A percentile compares a stretch with the other conserved stretches of the same genome.
Conservation (phyloP, 2,797 vertebrate species). For the Lutjanus campechanus region DNA sequence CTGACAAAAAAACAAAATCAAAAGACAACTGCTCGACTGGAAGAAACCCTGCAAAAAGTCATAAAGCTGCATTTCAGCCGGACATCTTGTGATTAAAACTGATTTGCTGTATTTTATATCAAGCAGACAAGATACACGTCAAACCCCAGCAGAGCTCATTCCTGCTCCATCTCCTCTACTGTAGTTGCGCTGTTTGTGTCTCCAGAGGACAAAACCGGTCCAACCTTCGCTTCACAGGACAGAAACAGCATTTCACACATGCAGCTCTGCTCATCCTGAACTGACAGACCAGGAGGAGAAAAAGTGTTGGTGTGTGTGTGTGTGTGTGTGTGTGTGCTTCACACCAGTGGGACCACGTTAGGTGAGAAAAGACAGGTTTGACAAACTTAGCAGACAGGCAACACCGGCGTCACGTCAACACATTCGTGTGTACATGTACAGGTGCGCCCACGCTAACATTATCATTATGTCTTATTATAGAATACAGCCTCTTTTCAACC, state of each 20-base stretch:
- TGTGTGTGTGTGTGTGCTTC: not conserved
- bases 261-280: not conserved
- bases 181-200: conserved; percentile 17
- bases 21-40: too few relatives aligned
- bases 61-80: not conserved
- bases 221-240: conserved; percentile 40
- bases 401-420: not conserved
- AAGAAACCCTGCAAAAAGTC: not conserved
- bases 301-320: conserved; percentile 7
- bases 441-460: not conserved
- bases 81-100: not conserved
- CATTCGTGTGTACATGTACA: not conserved
- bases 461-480: not conserved
- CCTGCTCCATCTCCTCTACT: conserved; percentile 2
- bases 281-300: not conserved
- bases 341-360: not conserved
- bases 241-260: conserved; percentile 61
- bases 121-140: conserved; percentile 1
- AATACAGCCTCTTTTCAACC: conserved; percentile 2
- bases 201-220: conserved; percentile 27
- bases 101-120: conserved; percentile 7
- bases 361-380: conserved; percentile 15
- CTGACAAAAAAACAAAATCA: too few relatives aligned
- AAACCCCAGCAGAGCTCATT: conserved; percentile 9
- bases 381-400: conserved; percentile 5